phyloP scores from a whole-genome alignment of 2,113 vertebrate species.

The Microtus richardsoni region DNA sequence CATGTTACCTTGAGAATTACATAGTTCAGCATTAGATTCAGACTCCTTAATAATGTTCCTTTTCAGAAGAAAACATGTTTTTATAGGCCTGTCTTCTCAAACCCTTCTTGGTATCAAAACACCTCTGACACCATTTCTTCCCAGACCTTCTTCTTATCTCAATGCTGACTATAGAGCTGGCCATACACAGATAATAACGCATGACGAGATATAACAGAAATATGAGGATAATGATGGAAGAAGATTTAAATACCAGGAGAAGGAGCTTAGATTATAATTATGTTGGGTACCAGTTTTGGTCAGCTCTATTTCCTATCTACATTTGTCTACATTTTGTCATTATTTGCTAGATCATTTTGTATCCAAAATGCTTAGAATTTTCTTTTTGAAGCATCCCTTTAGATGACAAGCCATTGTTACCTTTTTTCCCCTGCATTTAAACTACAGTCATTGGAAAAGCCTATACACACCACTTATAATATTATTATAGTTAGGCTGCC shows the following conservation, averaged over 20 bases:
- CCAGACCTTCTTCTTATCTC: background rate
- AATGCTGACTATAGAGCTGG: background rate
- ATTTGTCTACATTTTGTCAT: background rate
- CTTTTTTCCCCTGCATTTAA: background rate
- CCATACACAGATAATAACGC: background rate
- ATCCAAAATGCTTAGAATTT: background rate
- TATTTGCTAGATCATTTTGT: background rate
- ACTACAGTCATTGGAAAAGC: background rate
- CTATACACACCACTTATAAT: background rate
- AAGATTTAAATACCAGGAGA: background rate
- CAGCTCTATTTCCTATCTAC: background rate
- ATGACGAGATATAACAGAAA: background rate
- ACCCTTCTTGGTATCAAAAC: background rate
- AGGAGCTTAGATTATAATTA: background rate
- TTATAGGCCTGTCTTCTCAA: background rate
- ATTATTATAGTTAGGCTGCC: background rate
- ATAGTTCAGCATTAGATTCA: background rate
- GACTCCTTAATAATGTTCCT: background rate
- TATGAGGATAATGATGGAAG: background rate
- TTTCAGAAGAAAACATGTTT: background rate
- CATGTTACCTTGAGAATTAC: background rate
- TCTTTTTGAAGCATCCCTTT: background rate
- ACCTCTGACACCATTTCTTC: background rate
- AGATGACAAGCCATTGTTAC: background rate
- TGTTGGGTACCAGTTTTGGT: background rate